A percentile compares a stretch with the other conserved stretches of the same genome.
These are phyloP conservation scores for Habroteleia sp. DNA, from an alignment of 2,888 invertebrate genomes.

Conservation along the genomic window DNA sequence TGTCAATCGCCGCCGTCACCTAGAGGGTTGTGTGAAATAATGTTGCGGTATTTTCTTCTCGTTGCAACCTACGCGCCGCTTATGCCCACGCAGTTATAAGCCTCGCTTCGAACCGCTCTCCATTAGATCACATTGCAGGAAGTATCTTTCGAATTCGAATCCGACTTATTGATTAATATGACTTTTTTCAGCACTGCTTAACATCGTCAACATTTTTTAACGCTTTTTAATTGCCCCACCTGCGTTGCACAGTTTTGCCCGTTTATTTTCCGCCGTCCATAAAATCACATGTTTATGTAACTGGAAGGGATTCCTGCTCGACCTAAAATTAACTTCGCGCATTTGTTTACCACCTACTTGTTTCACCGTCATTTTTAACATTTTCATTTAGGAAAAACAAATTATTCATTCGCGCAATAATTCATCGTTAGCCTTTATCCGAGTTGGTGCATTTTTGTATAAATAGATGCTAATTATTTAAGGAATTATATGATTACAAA, in stretches of 20 bases:
- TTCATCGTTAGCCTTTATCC: background rate
- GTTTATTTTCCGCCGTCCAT: too few relatives aligned
- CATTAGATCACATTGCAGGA: conserved; percentile 41
- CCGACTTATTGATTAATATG: conserved; percentile 8
- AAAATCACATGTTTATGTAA: too few relatives aligned
- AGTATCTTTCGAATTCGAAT: conserved; percentile 12
- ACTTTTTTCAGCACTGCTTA: background rate
- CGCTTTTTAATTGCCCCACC: too few relatives aligned
- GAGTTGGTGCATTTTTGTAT: conserved; percentile 2
- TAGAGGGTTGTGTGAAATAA: conserved; percentile 49
- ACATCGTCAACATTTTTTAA: too few relatives aligned
- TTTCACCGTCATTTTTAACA: too few relatives aligned
- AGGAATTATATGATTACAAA: conserved; percentile 15
- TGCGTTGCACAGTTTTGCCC: too few relatives aligned
- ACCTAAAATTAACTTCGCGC: too few relatives aligned
- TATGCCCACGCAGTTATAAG: conserved; percentile 35
- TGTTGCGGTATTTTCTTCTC: conserved; percentile 24
- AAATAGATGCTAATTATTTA: conserved; percentile 12
- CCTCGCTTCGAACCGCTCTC: conserved; percentile 22
- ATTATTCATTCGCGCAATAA: background rate
- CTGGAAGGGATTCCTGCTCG: too few relatives aligned
- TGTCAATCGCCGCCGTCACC: conserved; percentile 51
- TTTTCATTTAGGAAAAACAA: background rate
- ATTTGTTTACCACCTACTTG: too few relatives aligned
- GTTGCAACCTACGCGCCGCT: conserved; percentile 30